Base-by-base conservation (phyloP, 1,140 invertebrate genomes). In the Daktulosphaira vitifoliae region DNA sequence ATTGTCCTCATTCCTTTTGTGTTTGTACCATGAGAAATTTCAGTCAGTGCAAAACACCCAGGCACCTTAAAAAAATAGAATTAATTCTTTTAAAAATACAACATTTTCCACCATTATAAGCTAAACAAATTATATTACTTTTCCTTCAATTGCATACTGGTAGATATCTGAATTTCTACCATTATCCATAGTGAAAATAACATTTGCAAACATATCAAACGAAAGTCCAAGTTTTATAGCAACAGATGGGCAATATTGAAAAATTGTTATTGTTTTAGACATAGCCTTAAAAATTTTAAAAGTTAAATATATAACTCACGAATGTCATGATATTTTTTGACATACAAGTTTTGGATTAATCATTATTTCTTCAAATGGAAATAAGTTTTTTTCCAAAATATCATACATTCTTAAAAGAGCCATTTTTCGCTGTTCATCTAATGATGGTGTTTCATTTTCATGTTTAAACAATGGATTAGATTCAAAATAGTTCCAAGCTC, bases 11-110 rank as follows among this genome's bases (percentile, higher is more conserved):
- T 88, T 39, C 84, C 84, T 71, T 90, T 91, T 2, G 90, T 91
- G 75, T 98, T 95, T 46, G 90, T 93, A 1, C 95, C 95, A 78
- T 98, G 94, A 42, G 87, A 82, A 25, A 97, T 80, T 79, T 98
- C 95, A 15, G 95, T 98, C 53, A 98, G 74, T 2, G 89, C 88
- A 75, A 96, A 87, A 73, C 88, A 92, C 2, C 90, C 87, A n/a
- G 68, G 48, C 29, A 70, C 50, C 71, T 72, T n/a, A 49, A 69
- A 66, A 25, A 67, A n/a, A n/a, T n/a, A n/a, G n/a, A n/a, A n/a
- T n/a, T n/a, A n/a, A n/a, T n/a, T n/a, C n/a, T n/a, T n/a, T n/a
- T n/a, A n/a, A n/a, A n/a, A n/a, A n/a, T n/a, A n/a, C n/a, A n/a
- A n/a, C n/a, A n/a, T n/a, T n/a, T n/a, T n/a, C n/a, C n/a, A n/a